A percentile compares a stretch with the other conserved stretches of the same genome.
Conservation (phyloP, 2,113 vertebrate species). For the Saccopteryx leptura region DNA sequence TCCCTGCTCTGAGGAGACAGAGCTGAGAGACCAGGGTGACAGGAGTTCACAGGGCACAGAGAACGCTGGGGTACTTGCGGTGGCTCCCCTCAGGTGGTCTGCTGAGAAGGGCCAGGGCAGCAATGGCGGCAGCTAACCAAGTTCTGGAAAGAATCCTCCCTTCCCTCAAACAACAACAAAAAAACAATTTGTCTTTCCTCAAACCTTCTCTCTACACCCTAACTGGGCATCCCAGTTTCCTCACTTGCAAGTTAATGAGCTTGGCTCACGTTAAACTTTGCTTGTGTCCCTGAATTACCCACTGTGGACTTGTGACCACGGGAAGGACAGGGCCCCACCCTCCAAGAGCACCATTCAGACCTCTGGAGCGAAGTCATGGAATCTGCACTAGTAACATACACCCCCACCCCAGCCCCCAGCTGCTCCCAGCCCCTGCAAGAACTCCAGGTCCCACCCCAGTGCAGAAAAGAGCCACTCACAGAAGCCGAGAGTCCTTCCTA, state of each 20-base stretch:
- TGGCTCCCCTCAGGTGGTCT: no score
- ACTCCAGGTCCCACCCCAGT: neutral
- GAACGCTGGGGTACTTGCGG: neutral
- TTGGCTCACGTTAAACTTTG: neutral
- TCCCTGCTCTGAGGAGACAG: neutral
- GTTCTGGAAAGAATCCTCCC: no score
- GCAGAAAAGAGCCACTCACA: neutral
- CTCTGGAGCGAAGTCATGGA: neutral
- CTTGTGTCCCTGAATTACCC: neutral
- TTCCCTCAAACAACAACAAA: neutral
- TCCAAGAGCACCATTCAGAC: neutral
- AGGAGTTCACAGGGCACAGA: neutral
- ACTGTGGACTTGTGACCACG: neutral
- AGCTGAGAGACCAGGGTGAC: neutral
- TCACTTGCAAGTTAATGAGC: neutral
- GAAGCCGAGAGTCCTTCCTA: neutral
- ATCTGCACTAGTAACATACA: neutral
- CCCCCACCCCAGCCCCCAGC: fast-evolving
- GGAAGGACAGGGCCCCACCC: neutral
- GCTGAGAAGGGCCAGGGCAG: no score
- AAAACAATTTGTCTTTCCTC: no score
- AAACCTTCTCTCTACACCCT: neutral
- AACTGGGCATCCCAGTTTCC: neutral
- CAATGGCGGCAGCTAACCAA: no score
- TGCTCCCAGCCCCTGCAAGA: neutral